A percentile compares a stretch with the other conserved stretches of the same genome.
These are phyloP conservation scores for Lymantria dispar DNA, from an alignment of 2,888 invertebrate genomes.

Conservation along the genomic window DNA sequence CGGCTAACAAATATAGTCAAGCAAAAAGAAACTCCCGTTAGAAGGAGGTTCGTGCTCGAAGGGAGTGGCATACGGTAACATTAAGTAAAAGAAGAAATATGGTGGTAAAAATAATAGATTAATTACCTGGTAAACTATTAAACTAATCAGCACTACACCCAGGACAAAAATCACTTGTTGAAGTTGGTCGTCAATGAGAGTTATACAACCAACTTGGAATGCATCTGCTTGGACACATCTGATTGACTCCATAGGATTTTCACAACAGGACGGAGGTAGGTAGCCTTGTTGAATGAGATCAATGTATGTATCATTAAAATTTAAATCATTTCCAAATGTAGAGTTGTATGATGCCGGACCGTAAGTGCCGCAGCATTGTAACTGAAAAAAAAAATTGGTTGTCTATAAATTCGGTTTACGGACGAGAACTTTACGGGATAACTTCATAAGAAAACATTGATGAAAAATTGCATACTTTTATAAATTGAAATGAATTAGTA, in stretches of 20 bases:
- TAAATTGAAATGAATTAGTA: too few species aligned
- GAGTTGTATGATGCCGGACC: conserved; percentile 18
- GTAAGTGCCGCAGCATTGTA: conserved; percentile 21
- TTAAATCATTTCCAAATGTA: not conserved
- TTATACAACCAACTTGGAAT: conserved; percentile 14
- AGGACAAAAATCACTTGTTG: not conserved
- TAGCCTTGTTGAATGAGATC: not conserved
- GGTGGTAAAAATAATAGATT: too few species aligned
- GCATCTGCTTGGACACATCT: conserved; percentile 10
- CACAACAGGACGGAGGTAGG: conserved; percentile 19
- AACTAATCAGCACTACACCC: not conserved
- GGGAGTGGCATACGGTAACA: too few species aligned
- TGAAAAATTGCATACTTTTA: too few species aligned
- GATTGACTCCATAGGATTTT: not conserved
- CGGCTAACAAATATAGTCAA: too few species aligned
- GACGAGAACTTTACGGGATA: too few species aligned
- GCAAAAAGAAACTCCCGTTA: too few species aligned
- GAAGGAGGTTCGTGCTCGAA: too few species aligned
- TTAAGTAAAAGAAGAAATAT: too few species aligned
- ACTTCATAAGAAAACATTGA: too few species aligned
- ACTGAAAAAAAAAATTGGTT: conserved; percentile 6
- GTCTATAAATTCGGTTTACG: too few species aligned
- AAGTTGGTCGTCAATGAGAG: not conserved
- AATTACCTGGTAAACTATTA: not conserved
- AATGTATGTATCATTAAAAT: not conserved